Base-by-base conservation (phyloP, 2,113 vertebrate species). In the Saguinus midas region DNA sequence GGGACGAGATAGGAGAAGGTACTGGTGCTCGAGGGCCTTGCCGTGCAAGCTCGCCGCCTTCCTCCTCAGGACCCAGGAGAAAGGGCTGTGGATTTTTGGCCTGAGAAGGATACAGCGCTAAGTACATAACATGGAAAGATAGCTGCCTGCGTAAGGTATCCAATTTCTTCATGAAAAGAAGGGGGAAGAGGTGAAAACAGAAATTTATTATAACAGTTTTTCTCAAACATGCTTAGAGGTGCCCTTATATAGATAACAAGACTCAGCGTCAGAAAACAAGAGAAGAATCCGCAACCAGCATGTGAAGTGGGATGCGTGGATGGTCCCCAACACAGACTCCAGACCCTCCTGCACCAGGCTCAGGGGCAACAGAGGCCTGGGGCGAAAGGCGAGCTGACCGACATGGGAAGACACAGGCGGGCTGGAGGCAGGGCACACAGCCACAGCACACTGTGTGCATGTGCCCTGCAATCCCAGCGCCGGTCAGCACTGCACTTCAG, bases 311-410 rank as follows among this genome's bases (percentile, higher is more conserved):
- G 40, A 6, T 2, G 14, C 13, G 0, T 4, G 3, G 43, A 27
- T 0, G 0, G 8, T 21, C 37, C 40, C 29, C 1, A 25, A 12
- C 11, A 11, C 52, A n/a, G 88, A 79, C 40, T 37, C 0, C 0
- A 18, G 37, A 13, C 40, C 72, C 50, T 2, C 17, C 29, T 2
- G 17, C 8, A 0, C 8, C 0, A 6, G 55, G n/a, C 37, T 80
- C 25, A 43, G 50, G 21, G 18, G 10, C 3, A 1, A 37, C n/a
- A 23, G 14, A 66, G 12, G 9, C 58, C 43, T 37, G 29, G 64
- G 73, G 11, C 23, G 0, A 25, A 68, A 8, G 66, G 32, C 3
- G 23, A 16, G 45, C 37, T 16, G 17, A 66, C 43, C 1, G 7
- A 76, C 27, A 64, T 2, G 11, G 27, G 14, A 68, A 16, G n/a